Evolutionary conservation across 1,140 invertebrate genomes (phyloP).

Genomic region (Leptinotarsa undecemlineata): DNA sequence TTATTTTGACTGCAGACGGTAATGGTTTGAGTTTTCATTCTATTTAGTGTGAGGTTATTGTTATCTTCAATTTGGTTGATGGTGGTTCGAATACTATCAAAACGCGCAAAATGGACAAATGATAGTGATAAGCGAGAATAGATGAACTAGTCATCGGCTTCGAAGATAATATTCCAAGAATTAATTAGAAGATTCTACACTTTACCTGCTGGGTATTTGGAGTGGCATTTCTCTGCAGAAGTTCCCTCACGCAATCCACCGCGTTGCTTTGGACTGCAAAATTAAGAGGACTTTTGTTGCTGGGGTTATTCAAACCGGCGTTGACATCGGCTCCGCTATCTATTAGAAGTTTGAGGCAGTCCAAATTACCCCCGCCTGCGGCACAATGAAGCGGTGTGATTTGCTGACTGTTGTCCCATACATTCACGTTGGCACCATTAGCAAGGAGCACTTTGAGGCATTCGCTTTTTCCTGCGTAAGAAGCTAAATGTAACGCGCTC

Average conservation of each 20-base stretch:
- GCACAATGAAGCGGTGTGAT: slow-evolving; percentile 78
- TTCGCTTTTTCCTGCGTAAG: slow-evolving; percentile 66
- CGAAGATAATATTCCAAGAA: neutral
- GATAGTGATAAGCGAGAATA: no score
- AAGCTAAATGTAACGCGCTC: slow-evolving; percentile 78
- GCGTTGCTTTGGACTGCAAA: slow-evolving; percentile 75
- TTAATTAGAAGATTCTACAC: neutral
- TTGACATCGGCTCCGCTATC: slow-evolving; percentile 72
- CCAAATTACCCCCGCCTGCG: slow-evolving; percentile 65
- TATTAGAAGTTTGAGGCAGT: slow-evolving; percentile 64
- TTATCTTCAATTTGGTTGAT: no score
- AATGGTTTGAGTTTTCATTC: no score
- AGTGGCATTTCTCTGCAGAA: slow-evolving; percentile 71
- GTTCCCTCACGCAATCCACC: slow-evolving; percentile 67
- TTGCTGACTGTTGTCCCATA: slow-evolving; percentile 68
- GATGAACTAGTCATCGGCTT: neutral
- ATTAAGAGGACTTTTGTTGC: slow-evolving; percentile 65
- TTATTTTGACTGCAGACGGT: no score
- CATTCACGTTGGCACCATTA: slow-evolving; percentile 66
- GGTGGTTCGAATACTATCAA: no score
- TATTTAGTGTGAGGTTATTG: no score
- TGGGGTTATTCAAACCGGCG: slow-evolving; percentile 66
- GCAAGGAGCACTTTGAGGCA: slow-evolving; percentile 68
- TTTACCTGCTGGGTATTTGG: slow-evolving; percentile 76
- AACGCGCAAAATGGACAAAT: no score